Evolutionary conservation across 2,113 vertebrate genomes (phyloP).

Genomic region (Callorhinus ursinus): DNA sequence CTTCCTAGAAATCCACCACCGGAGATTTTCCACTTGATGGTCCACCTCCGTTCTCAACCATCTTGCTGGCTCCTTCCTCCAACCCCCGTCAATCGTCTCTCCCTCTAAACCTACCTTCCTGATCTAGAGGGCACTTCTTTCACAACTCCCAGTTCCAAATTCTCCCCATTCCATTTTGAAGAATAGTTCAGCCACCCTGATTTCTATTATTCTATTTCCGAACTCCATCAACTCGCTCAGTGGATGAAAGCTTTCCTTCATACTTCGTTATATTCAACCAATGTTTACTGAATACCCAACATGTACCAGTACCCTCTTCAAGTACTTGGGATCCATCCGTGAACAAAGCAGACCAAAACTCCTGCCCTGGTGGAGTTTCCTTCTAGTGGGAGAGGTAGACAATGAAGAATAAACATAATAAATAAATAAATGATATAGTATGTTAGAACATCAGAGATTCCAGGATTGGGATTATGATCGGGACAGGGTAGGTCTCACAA

Average conservation of each 20-base stretch:
- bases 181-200: neutral
- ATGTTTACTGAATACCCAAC: neutral
- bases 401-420: neutral
- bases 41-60: neutral
- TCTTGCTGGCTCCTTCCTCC: neutral
- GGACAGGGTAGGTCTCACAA: neutral
- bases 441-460: neutral
- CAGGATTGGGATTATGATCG: neutral
- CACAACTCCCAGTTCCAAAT: neutral
- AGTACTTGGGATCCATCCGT: neutral
- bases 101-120: neutral
- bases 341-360: neutral
- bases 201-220: neutral
- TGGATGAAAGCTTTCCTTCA: neutral
- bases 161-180: neutral
- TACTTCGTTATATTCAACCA: neutral
- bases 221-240: neutral
- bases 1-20: neutral
- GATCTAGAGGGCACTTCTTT: neutral
- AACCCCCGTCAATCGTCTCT: neutral
- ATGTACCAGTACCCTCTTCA: neutral
- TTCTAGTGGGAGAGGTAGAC: neutral
- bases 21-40: neutral
- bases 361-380: neutral
- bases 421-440: neutral